phyloP scores from a whole-genome alignment of 1,140 invertebrate species.

The Halesus radiatus region DNA sequence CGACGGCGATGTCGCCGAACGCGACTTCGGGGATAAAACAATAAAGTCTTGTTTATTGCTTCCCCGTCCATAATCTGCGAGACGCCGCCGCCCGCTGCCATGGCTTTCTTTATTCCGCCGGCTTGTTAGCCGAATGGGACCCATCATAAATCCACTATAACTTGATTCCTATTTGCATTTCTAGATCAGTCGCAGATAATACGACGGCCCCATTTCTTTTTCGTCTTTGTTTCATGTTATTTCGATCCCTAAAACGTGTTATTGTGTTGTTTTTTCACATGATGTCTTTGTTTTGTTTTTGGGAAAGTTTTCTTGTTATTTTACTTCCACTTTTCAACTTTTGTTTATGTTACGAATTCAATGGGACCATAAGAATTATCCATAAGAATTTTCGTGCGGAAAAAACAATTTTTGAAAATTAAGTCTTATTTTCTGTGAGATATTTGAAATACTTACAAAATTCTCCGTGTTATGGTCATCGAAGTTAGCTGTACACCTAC shows the following conservation, averaged over 20 bases:
- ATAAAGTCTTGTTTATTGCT: constrained; percentile 46
- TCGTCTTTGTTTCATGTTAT: background rate
- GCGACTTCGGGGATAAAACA: constrained; percentile 39
- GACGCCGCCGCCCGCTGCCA: background rate
- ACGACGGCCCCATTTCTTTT: background rate
- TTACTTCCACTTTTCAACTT: too few species aligned
- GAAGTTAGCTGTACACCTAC: too few species aligned
- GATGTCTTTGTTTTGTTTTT: too few species aligned
- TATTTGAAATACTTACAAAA: too few species aligned
- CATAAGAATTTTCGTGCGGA: too few species aligned
- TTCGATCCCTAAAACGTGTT: background rate
- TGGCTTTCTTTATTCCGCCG: constrained; percentile 42
- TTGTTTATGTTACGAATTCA: too few species aligned
- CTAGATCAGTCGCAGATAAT: constrained; percentile 1
- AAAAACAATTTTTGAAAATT: too few species aligned
- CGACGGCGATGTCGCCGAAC: constrained; percentile 12
- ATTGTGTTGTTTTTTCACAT: background rate
- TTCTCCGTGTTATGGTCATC: too few species aligned
- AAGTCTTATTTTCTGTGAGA: too few species aligned
- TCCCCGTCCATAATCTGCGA: constrained; percentile 39
- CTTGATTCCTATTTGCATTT: constrained; percentile 29
- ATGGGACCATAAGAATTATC: too few species aligned
- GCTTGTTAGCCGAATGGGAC: constrained; percentile 31
- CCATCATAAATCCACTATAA: constrained; percentile 35
- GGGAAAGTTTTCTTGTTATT: too few species aligned